Percentiles rank a stretch among this genome's conserved stretches.
phyloP scores from a whole-genome alignment of 2,113 vertebrate species.

The Cebidichthys violaceus region DNA sequence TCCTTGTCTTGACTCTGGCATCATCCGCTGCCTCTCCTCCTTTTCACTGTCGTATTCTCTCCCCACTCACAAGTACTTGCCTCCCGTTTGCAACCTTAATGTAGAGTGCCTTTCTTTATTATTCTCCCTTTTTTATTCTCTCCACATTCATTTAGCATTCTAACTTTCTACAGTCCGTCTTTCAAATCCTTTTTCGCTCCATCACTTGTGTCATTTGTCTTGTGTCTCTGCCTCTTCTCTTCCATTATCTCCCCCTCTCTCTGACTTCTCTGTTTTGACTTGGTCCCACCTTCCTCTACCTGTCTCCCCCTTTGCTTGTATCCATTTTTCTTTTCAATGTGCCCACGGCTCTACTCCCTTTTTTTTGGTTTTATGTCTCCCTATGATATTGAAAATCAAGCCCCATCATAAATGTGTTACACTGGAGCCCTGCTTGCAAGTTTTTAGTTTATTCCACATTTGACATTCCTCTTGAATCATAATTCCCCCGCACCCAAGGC shows the following conservation, averaged over 20 bases:
- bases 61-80: neutral
- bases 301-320: neutral
- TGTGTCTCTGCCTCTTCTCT: constrained; percentile 8
- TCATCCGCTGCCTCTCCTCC: neutral
- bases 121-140: neutral
- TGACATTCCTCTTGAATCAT: constrained; percentile 19
- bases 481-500: neutral
- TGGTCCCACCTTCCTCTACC: neutral
- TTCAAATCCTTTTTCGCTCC: constrained; percentile 22
- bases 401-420: constrained; percentile 13
- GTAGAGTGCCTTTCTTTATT: neutral
- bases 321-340: constrained; percentile 28
- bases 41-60: neutral
- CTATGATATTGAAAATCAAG: constrained; percentile 25
- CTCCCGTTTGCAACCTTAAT: neutral
- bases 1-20: neutral
- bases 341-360: neutral
- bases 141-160: neutral
- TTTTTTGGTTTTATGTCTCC: neutral
- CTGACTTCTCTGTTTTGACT: neutral
- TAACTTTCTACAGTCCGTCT: neutral
- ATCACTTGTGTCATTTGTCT: constrained; percentile 25
- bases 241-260: constrained; percentile 9
- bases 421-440: neutral
- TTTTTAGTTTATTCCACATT: neutral